Evolutionary conservation across 2,113 vertebrate genomes (phyloP), one percentile per base, ranked within the genome.

Genomic region (Thinocorus orbignyianus): DNA sequence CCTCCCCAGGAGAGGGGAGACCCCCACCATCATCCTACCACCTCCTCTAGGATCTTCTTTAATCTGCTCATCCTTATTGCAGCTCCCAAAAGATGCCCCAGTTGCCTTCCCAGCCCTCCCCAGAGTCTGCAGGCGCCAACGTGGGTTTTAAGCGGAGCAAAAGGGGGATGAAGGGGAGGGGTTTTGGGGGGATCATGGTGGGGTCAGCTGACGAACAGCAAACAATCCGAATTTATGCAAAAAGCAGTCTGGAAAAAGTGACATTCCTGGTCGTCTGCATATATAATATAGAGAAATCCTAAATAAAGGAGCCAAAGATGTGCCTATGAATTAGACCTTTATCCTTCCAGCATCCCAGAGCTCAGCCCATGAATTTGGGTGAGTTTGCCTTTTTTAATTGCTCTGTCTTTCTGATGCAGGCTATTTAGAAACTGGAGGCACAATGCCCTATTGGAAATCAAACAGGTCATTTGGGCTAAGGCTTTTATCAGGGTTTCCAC

Each of bases 321-420:
- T 69, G 77, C 4, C 66, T 41, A 93, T 98, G 98, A 98, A 98
- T 98, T 80, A 92, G 93, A 93, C 41, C 98, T 98, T 98, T 98
- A 97, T 98, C 97, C 92, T 76, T 54, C 37, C 91, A 81, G 84
- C 91, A 91, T 60, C 79, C 65, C 93, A 64, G 88, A 92, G 81
- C 97, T 79, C 13, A 88, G 94, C 73, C 80, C 82, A 13, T 81
- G 95, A 80, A 41, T 94, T 81, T 76, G 95, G 82, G 91, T 93
- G 83, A 91, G 82, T 95, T 90, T 86, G 77, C 76, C 89, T 93
- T 72, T 72, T 76, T 78, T 71, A 93, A 93, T 95, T 83, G 68
- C 90, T 94, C 68, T 77, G 42, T 71, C 93, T 90, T 81, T 93
- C 94, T 96, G 89, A 95, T 74, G 71, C 58, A 65, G 93, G 91